Evolutionary conservation across 2,113 vertebrate genomes (phyloP).

Genomic region (Menidia beryllina): DNA sequence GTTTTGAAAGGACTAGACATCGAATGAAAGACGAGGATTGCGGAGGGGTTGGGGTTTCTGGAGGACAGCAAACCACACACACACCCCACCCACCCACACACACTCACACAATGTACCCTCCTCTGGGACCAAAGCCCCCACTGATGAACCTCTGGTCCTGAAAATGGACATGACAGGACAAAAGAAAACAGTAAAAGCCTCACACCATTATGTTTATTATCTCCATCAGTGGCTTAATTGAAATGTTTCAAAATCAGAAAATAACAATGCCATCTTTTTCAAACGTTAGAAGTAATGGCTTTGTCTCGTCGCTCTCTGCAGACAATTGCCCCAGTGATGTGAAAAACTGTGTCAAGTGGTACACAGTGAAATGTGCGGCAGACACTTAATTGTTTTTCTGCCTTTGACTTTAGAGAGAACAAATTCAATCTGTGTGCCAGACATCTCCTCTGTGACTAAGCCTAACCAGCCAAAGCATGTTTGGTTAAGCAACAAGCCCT

Average conservation of each 20-base stretch:
- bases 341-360: constrained; percentile 85
- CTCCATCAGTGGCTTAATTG: constrained; percentile 79
- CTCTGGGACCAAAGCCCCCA: constrained; percentile 49
- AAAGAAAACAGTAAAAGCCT: constrained; percentile 72
- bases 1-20: constrained; percentile 91
- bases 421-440: constrained; percentile 83
- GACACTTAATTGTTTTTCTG: constrained; percentile 86
- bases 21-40: constrained; percentile 78
- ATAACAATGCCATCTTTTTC: constrained; percentile 77
- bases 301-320: constrained; percentile 79
- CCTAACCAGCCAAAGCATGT: constrained; percentile 84
- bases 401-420: constrained; percentile 82
- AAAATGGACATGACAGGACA: constrained; percentile 63
- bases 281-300: constrained; percentile 80
- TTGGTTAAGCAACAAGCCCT: constrained; percentile 84
- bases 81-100: constrained; percentile 6
- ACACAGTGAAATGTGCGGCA: constrained; percentile 79
- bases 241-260: constrained; percentile 82
- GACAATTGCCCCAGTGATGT: constrained; percentile 83
- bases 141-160: constrained; percentile 59
- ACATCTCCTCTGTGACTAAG: constrained; percentile 81
- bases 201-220: constrained; percentile 77
- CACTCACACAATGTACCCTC: constrained; percentile 18
- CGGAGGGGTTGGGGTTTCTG: constrained; percentile 37
- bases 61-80: constrained; percentile 33